Conservation (phyloP, 2,797 vertebrate species). For the Miichthys miiuy region DNA sequence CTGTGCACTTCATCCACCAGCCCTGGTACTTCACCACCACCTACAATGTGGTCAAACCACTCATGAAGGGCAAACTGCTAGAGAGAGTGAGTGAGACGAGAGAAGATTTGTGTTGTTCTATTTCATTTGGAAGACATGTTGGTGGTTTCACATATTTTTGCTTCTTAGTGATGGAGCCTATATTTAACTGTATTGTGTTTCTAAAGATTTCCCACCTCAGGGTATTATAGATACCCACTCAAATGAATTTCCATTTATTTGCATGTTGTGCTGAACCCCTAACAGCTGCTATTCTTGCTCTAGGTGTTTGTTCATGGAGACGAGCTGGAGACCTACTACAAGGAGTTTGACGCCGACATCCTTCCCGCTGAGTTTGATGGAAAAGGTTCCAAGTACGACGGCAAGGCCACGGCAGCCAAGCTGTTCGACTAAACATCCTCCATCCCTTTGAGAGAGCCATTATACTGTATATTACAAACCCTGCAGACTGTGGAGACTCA, state of each 20-base stretch:
- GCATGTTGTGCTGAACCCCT: neutral
- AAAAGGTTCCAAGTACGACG: constrained; percentile 91
- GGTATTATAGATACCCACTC: neutral
- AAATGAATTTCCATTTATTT: neutral
- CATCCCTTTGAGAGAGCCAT: neutral
- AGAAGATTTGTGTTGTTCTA: neutral
- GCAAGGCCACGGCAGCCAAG: constrained; percentile 88
- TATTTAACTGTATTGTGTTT: neutral
- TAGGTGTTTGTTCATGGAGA: constrained; percentile 97
- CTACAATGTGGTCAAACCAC: constrained; percentile 96
- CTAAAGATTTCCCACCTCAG: neutral
- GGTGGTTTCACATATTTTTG: neutral
- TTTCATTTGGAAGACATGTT: neutral
- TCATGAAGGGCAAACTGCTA: constrained; percentile 97
- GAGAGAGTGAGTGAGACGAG: constrained; percentile 89
- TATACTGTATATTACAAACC: constrained; percentile 10
- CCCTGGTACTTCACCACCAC: constrained; percentile 99
- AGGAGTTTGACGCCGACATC: constrained; percentile 94
- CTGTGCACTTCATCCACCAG: constrained; percentile 98
- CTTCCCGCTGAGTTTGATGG: constrained; percentile 95
- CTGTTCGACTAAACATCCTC: constrained; percentile 89
- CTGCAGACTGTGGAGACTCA: constrained; percentile 50
- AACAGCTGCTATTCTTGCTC: constrained; percentile 22
- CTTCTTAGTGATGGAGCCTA: neutral
- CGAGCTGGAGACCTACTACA: constrained; percentile 93